These are phyloP conservation scores for Troides oblongomaculatus DNA, from an alignment of 2,888 invertebrate species.

Conservation along the genomic window DNA sequence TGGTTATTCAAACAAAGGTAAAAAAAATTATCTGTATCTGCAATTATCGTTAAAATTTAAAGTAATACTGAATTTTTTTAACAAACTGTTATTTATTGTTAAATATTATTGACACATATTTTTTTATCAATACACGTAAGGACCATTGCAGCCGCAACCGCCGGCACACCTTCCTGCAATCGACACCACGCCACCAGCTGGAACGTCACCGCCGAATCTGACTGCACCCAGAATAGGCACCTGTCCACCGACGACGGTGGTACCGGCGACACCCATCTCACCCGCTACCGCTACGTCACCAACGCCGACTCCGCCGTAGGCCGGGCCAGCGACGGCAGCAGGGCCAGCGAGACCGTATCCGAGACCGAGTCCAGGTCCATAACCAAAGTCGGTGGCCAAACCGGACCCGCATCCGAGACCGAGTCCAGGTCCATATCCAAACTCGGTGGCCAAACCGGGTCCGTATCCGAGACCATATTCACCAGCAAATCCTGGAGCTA, in stretches of 20 bases:
- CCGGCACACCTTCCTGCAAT: constrained; percentile 31
- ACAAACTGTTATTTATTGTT: too few species aligned
- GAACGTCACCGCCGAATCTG: constrained; percentile 42
- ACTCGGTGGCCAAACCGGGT: neutral
- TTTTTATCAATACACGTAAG: constrained; percentile 2
- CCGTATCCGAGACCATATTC: constrained; percentile 44
- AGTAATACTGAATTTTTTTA: too few species aligned
- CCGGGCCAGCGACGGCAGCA: constrained; percentile 16
- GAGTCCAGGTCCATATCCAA: neutral
- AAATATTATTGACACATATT: too few species aligned
- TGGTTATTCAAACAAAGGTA: too few species aligned
- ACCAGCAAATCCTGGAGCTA: constrained; percentile 51
- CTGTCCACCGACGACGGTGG: constrained; percentile 42
- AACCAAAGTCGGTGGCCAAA: too few species aligned
- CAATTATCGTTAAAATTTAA: too few species aligned
- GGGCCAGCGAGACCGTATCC: constrained; percentile 23
- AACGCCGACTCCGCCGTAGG: constrained; percentile 40
- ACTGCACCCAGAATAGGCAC: constrained; percentile 47
- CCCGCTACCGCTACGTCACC: constrained; percentile 39
- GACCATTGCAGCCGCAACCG: constrained; percentile 23
- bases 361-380: neutral
- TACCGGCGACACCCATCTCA: constrained; percentile 41
- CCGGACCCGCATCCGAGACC: neutral
- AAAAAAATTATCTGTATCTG: too few species aligned
- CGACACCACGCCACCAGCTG: constrained; percentile 40